phyloP scores from a whole-genome alignment of 2,888 invertebrate species.

The Drosophila siamana region DNA sequence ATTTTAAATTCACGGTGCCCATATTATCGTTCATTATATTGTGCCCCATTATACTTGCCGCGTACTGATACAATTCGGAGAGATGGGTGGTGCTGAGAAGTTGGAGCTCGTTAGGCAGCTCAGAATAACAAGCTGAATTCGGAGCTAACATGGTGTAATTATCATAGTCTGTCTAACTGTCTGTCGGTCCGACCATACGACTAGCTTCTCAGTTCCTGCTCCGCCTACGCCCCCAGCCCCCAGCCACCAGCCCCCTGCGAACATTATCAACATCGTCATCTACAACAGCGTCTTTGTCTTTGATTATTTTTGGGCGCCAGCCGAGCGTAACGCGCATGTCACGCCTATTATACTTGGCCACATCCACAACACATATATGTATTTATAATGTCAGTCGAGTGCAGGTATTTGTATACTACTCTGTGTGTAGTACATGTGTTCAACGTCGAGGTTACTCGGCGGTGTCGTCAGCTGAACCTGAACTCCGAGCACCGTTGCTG shows the following conservation, averaged over 20 bases:
- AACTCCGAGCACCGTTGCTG: conserved; percentile 70
- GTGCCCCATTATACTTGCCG: conserved; percentile 39
- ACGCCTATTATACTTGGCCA: conserved; percentile 74
- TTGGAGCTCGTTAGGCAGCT: conserved; percentile 62
- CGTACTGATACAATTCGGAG: conserved; percentile 55
- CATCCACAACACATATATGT: conserved; percentile 8
- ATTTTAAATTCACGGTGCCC: conserved; percentile 29
- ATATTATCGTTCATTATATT: conserved; percentile 73
- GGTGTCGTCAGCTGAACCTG: conserved; percentile 70
- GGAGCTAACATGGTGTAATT: conserved; percentile 69
- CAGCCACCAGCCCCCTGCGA: background rate
- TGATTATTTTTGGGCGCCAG: conserved; percentile 79
- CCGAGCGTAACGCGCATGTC: conserved; percentile 80
- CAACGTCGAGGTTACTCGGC: conserved; percentile 52
- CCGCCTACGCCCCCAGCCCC: conserved; percentile 23
- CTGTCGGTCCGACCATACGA: conserved; percentile 1
- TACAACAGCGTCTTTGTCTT: conserved; percentile 73
- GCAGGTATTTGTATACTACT: background rate
- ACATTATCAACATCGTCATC: conserved; percentile 63
- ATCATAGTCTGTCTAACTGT: conserved; percentile 53
- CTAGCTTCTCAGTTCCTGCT: conserved; percentile 49
- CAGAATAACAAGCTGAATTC: conserved; percentile 49
- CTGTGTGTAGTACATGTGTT: background rate
- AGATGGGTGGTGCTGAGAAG: conserved; percentile 52
- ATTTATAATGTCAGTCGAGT: background rate